phyloP scores from a whole-genome alignment of 2,113 vertebrate genomes.

The Rhinopomastus cyanomelas region DNA sequence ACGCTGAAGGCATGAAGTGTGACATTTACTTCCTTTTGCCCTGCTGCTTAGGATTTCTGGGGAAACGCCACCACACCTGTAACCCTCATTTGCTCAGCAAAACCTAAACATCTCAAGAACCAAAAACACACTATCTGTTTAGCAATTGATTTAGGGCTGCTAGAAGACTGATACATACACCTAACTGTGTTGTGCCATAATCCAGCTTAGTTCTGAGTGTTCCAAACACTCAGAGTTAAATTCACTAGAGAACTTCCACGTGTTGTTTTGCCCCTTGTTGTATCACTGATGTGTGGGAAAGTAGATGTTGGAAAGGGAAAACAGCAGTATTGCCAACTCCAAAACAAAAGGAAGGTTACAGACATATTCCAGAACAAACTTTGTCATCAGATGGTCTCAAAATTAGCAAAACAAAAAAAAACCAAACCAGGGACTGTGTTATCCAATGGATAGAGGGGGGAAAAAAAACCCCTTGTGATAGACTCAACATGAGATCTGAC shows the following conservation, averaged over 20 bases:
- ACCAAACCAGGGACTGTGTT: not conserved
- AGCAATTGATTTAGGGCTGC: not conserved
- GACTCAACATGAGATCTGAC: not conserved
- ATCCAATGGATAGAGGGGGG: rapidly evolving
- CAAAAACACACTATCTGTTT: not conserved
- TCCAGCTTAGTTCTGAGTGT: too few species aligned
- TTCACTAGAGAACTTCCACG: not conserved
- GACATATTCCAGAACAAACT: not conserved
- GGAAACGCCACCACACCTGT: not conserved
- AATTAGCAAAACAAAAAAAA: not conserved
- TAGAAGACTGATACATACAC: not conserved
- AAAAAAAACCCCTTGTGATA: not conserved
- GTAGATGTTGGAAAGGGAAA: not conserved
- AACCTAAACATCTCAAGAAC: not conserved
- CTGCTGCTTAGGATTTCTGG: not conserved
- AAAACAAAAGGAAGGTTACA: not conserved
- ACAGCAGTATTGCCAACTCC: not conserved
- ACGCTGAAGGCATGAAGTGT: not conserved
- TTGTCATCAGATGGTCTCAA: not conserved
- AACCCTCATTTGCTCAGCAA: not conserved
- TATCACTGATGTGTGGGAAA: not conserved
- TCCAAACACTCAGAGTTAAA: not conserved
- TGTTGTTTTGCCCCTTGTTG: not conserved
- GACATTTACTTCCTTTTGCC: not conserved
- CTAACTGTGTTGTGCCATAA: too few species aligned